Conservation (phyloP, 64 coral and sea anemone species). For the Anthopleura sola region DNA sequence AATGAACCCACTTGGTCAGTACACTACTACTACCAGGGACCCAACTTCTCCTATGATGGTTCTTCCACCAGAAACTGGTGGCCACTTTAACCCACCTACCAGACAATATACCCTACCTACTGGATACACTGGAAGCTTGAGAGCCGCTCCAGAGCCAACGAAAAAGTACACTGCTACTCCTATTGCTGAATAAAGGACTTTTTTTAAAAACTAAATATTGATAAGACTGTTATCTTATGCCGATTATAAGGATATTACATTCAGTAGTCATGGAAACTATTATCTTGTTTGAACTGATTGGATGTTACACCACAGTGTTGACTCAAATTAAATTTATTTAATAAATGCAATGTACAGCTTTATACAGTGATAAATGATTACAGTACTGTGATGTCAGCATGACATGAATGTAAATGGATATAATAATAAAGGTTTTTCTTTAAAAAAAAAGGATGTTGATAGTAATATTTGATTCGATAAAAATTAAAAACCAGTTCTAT, state of each 20-base stretch:
- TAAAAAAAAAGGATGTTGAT: not conserved
- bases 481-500: no score
- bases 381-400: not conserved
- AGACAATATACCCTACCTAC: constrained; percentile 11
- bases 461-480: no score
- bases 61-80: constrained; percentile 7
- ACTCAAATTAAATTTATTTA: not conserved
- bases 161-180: not conserved
- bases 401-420: not conserved
- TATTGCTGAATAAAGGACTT: constrained; percentile 31
- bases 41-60: not conserved
- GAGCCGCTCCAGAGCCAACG: not conserved
- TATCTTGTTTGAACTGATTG: not conserved
- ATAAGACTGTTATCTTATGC: not conserved
- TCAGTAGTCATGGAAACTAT: not conserved
- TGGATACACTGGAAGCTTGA: constrained; percentile 7
- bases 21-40: constrained; percentile 15
- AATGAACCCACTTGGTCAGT: constrained; percentile 22
- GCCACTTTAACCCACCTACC: constrained; percentile 10
- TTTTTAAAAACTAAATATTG: not conserved
- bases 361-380: not conserved
- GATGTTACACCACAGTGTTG: no score
- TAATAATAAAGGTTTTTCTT: not conserved
- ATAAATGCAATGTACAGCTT: not conserved
- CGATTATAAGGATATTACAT: not conserved